phyloP scores from a whole-genome alignment of 2,113 vertebrate genomes.

The Ibidorhyncha struthersii region DNA sequence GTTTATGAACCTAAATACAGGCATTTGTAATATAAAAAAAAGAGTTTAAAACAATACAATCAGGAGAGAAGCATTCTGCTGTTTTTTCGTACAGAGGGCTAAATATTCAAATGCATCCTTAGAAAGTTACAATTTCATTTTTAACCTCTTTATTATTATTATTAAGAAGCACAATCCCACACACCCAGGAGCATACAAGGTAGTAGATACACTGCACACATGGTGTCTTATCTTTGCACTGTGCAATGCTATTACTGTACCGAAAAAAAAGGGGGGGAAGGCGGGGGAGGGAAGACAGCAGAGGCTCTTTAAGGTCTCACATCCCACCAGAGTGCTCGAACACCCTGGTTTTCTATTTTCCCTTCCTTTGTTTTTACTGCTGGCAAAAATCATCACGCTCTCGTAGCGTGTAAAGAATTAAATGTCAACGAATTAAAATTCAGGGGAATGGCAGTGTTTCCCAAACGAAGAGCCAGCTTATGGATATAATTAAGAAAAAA shows the following conservation, averaged over 20 bases:
- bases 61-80: slow-evolving; percentile 57
- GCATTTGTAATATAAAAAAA: slow-evolving; percentile 65
- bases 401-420: slow-evolving; percentile 21
- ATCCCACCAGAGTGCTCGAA: not conserved
- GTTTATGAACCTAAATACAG: slow-evolving; percentile 73
- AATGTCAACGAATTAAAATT: not conserved
- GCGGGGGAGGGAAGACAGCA: not conserved
- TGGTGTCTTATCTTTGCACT: not conserved
- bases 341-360: not conserved
- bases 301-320: slow-evolving; percentile 21
- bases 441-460: not conserved
- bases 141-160: not conserved
- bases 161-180: slow-evolving; percentile 12
- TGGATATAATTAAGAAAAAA: slow-evolving; percentile 5
- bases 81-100: slow-evolving; percentile 71
- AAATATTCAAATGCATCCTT: slow-evolving; percentile 71
- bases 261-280: not conserved
- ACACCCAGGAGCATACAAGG: slow-evolving; percentile 11
- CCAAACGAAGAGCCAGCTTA: not conserved
- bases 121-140: slow-evolving; percentile 54
- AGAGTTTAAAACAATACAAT: slow-evolving; percentile 75
- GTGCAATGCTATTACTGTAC: not conserved
- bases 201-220: not conserved
- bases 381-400: slow-evolving; percentile 27
- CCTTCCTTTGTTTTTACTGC: not conserved